Evolutionary conservation across 2,888 invertebrate genomes (phyloP), one percentile per base, ranked within the genome.

Genomic region (Sinodicranocentrus sp.): DNA sequence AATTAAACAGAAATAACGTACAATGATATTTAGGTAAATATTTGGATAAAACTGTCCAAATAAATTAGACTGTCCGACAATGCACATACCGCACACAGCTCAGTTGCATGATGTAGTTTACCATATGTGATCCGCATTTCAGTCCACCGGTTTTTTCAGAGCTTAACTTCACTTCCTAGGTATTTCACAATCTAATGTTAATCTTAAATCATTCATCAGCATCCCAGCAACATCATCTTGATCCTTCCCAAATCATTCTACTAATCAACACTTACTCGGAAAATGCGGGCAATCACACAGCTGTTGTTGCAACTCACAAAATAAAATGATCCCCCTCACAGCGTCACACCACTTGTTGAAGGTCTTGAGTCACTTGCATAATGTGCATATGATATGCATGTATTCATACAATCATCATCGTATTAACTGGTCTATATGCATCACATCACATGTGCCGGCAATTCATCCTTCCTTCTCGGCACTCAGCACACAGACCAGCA

Each of bases 371-470:
- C n/a, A 52, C 52, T 44, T 44, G 44, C 44, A 44, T 44, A 44
- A 52, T 52, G 19, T 52, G 52, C 52, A 52, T 17, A 17, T 19
- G n/a, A 8, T 1, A 52, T 52, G 17, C 5, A 52, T 8, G 19
- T 19, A n/a, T 17, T 52, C 8, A 44, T 44, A 44, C n/a, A 13
- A 44, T 44, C n/a, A n/a, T 44, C 44, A 44, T 44, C 44, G 2
- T 3, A 44, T 13, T 44, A 13, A 44, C 2, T 44, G 44, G 2
- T 3, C 17, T 13, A 5, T 17, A 8, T 15, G n/a, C 48, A 48
- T 17, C 17, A n/a, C 63, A 28, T n/a, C 33, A 65, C 67, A 67
- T 67, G 67, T 67, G 67, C 67, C 67, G 43, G 23, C 21, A 39
- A 33, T 65, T 19, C 17, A 6, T 6, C 1, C 1, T 1, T 8